Evolutionary conservation across 2,797 vertebrate species (phyloP), one percentile per base, ranked within the genome.

Genomic region (Brachymystax lenok): DNA sequence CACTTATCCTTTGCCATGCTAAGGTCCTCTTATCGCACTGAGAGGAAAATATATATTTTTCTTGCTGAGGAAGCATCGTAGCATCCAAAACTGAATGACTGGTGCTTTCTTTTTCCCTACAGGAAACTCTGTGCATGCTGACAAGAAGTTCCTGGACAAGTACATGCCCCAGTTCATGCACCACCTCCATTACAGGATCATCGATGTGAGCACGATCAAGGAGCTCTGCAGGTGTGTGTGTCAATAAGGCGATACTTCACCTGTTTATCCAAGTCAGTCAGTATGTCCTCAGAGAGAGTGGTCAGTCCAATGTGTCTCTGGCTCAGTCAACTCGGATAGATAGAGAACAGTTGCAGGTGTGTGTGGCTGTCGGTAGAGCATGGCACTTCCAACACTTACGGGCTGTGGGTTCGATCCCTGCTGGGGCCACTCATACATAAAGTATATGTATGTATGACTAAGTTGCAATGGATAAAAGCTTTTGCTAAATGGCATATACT

Each of bases 81-180:
- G 5, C 56, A 30, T 27, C 24, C 24, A 30, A 5, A 30, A 28
- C 5, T 66, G 63, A 30, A 67, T 27, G 61, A 3, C 10, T 56
- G 24, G 4, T 59, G 52, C 28, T 59, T 69, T 68, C 16, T 68
- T n/a, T 14, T 40, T 21, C 13, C 59, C 17, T 51, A 72, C 87
- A 99, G 98, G 98, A 50, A 99, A 99, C 92, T 99, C 98, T 6
- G 97, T 99, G 83, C 98, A 99, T 0, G 98, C 96, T 2, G 98
- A 99, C 91, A 99, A 99, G 92, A 96, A 94, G 86, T 99, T 99
- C 77, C 94, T 99, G 84, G 97, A 98, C 84, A 99, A 99, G 88
- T 96, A 94, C 90, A 99, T 99, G 98, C 96, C 97, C 4, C 97
- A 98, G 94, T 99, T 99, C 84, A 98, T 98, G 97, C 93, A 93